These are phyloP conservation scores for Lamellibrachia satsuma DNA, from an alignment of 2,888 invertebrate species.

Conservation along the genomic window DNA sequence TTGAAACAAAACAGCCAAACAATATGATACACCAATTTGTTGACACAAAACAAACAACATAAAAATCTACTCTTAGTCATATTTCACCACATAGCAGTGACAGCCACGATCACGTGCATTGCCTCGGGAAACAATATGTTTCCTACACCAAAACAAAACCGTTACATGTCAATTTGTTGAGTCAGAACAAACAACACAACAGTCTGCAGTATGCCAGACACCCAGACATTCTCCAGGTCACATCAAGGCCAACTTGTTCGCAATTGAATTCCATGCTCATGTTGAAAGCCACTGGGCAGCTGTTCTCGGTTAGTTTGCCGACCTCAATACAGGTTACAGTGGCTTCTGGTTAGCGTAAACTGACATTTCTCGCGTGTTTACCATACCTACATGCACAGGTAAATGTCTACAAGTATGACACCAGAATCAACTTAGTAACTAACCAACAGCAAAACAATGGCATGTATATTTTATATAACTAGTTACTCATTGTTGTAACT, in stretches of 20 bases:
- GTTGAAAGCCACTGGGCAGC: not conserved
- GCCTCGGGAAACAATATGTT: no score
- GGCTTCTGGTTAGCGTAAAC: not conserved
- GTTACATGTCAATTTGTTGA: not conserved
- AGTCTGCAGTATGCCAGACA: not conserved
- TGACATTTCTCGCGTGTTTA: not conserved
- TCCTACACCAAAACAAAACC: no score
- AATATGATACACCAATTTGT: not conserved
- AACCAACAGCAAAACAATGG: not conserved
- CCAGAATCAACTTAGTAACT: not conserved
- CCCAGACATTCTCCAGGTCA: not conserved
- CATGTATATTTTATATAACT: not conserved
- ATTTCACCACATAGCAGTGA: no score
- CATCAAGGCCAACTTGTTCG: constrained; percentile 6
- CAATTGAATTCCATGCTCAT: not conserved
- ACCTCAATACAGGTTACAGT: not conserved
- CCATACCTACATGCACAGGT: not conserved
- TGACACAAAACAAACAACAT: not conserved
- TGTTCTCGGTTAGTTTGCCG: not conserved
- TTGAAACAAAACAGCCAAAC: not conserved
- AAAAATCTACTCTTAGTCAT: not conserved
- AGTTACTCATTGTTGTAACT: not conserved
- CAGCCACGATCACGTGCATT: no score
- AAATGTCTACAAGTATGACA: not conserved
- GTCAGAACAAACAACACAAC: not conserved